phyloP scores from a whole-genome alignment of 2,888 invertebrate species.

The Syrphus vitripennis region DNA sequence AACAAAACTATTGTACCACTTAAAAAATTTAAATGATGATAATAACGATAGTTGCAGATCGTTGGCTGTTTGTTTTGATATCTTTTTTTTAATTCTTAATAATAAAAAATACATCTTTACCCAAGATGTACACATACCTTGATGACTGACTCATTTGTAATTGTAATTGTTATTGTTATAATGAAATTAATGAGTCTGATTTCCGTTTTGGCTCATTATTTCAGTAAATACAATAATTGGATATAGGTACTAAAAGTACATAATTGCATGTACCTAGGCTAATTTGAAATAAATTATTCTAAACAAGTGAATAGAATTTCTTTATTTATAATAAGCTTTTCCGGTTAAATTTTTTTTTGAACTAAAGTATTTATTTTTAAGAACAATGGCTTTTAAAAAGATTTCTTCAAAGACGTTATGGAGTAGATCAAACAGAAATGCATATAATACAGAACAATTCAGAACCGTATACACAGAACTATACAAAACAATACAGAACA shows the following conservation, averaged over 20 bases:
- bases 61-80: not conserved
- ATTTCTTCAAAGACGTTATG: too few relatives aligned
- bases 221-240: not conserved
- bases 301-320: not conserved
- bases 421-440: too few relatives aligned
- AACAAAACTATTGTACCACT: not conserved
- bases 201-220: conserved; percentile 21
- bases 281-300: not conserved
- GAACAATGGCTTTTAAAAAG: too few relatives aligned
- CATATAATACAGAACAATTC: too few relatives aligned
- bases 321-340: not conserved
- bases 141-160: not conserved
- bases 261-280: not conserved
- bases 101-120: not conserved
- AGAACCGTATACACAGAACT: too few relatives aligned
- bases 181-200: not conserved
- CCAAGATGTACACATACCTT: not conserved
- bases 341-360: not conserved
- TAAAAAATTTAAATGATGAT: conserved; percentile 5
- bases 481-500: too few relatives aligned
- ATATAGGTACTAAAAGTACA: not conserved
- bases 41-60: conserved; percentile 21
- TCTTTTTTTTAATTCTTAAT: not conserved
- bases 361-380: not conserved
- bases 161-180: conserved; percentile 1